Base-by-base conservation (phyloP, 2,888 invertebrate species). In the Augiades crinisus region DNA sequence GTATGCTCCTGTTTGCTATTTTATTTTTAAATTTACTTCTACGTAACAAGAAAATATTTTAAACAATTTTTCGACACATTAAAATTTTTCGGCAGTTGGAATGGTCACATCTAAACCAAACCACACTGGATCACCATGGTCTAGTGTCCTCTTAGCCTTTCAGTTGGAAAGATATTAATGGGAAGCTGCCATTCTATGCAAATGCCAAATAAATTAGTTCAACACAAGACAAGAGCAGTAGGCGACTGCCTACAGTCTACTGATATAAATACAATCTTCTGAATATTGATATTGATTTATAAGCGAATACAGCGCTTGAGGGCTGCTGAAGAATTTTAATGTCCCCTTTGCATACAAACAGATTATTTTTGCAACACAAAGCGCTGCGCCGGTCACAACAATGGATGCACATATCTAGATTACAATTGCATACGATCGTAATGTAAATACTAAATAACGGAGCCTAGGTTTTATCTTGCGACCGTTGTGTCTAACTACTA, bases 251-350 rank as follows among this genome's bases (percentile, higher is more conserved):
- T 45, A 22, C 22, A n/a, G n/a, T n/a, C 22, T 43, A 10, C 43
- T 17, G 34, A 16, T 24, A 19, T 31, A 14, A 40, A 40, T 49
- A 41, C 40, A 50, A 30, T 27, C 43, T 36, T 30, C 21, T 81
- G 80, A 77, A 81, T 82, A 82, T 83, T 83, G 79, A 81, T 82
- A 82, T 83, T 82, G 79, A 82, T 78, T 68, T 68, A 68, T 63
- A 66, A 64, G 50, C 54, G 55, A 64, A 49, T 59, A 62, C 62
- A 27, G 51, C 60, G 55, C 64, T 59, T 54, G 56, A 56, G 47
- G 47, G 57, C 62, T 58, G 38, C 54, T 57, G 60, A 63, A 63
- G 84, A 79, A 84, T 86, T 78, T 68, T 72, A 81, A 85, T 77
- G 55, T 55, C 51, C 47, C 58, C 78, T 86, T 87, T 81, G 82